Percentiles rank a stretch among this genome's conserved stretches.
Conservation (phyloP, 1,140 invertebrate genomes). For the Nymphalis io region DNA sequence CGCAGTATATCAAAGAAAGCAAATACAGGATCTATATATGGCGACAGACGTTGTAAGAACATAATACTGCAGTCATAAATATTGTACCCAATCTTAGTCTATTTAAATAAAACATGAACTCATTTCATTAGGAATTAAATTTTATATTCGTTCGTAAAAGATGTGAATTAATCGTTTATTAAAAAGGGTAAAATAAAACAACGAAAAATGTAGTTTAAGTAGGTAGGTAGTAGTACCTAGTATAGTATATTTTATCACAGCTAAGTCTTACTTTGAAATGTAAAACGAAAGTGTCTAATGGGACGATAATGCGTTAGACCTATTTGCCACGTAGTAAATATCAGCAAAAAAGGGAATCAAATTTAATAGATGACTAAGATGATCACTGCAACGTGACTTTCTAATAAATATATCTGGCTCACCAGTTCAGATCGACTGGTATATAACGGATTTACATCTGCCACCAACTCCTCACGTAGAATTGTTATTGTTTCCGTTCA, state of each 20-base stretch:
- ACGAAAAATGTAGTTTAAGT: too few relatives aligned
- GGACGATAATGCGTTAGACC: neutral
- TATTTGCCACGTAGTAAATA: conserved; percentile 5
- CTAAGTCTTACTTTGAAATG: neutral
- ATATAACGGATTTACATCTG: conserved; percentile 53
- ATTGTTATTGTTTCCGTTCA: conserved; percentile 58
- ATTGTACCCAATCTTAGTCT: conserved; percentile 6
- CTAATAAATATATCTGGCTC: conserved; percentile 51
- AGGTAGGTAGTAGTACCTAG: too few relatives aligned
- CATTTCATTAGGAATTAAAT: neutral
- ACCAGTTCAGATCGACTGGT: conserved; percentile 49
- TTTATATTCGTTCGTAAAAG: neutral
- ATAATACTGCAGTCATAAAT: conserved; percentile 24
- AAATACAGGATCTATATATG: conserved; percentile 31
- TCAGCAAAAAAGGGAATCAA: conserved; percentile 24
- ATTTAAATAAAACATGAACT: conserved; percentile 4
- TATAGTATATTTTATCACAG: too few relatives aligned
- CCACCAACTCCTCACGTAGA: conserved; percentile 50
- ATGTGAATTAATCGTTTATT: too few relatives aligned
- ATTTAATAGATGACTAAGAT: conserved; percentile 16
- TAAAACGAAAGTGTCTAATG: neutral
- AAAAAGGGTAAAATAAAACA: too few relatives aligned
- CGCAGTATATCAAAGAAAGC: conserved; percentile 34
- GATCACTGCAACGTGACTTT: conserved; percentile 44
- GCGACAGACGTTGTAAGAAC: conserved; percentile 15